Evolutionary conservation across 2,888 invertebrate genomes (phyloP), one percentile per base, ranked within the genome.

Genomic region (Idaea aversata): DNA sequence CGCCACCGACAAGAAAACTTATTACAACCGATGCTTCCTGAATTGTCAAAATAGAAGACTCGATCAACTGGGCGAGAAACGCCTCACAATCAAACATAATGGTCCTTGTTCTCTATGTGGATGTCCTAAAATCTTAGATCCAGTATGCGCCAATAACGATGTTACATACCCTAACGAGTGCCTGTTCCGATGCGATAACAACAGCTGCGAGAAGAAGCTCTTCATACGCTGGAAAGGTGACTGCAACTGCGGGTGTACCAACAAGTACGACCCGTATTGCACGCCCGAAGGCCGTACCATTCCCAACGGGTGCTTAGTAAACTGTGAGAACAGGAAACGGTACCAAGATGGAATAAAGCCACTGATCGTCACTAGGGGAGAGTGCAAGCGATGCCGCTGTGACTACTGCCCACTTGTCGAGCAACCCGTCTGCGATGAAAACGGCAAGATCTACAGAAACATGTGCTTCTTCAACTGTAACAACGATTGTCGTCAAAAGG

Each of bases 71-170:
- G 77, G 71, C 3, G 47, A 71, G 15, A 65, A 68, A 0, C 59
- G 67, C 13, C 66, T 84, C 7, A 63, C 58, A 0, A 62, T 72
- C 1, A 59, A 69, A 7, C 70, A 77, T 16, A 69, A 69, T 38
- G 82, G 83, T 0, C 61, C 68, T 57, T 84, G 84, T 10, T 60
- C 73, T 0, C 38, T 64, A 4, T 83, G 83, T 62, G 34, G 36
- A 6, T 85, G 86, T 64, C 63, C 73, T 0, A 63, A 64, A 4
- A 64, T 66, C 0, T 66, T 74, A 35, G 64, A 64, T 0, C 84
- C 82, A 0, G 79, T 85, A 0, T 86, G 86, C 61, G 84, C 77
- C 1, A 79, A 75, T 10, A 77, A 83, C 61, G 69, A 66, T 0
- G 68, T 71, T 0, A 84, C 79, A 0, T 86, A 81, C 65, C 10